Conservation (phyloP, 2,113 vertebrate genomes). For the Bubo scandiacus region DNA sequence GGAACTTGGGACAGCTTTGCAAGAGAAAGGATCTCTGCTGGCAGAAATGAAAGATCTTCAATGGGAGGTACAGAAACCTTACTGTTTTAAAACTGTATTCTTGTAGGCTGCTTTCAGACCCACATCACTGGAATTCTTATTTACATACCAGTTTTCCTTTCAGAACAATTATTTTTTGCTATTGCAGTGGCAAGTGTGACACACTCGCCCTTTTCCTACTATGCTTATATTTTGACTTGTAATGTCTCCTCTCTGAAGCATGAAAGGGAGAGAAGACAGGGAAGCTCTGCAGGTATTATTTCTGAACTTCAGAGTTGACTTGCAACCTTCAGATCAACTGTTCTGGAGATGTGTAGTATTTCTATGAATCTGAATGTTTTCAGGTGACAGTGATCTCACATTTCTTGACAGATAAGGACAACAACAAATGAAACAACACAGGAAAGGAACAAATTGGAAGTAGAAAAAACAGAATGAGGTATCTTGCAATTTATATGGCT, state of each 20-base stretch:
- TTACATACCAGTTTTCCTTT: not conserved
- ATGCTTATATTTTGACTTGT: not conserved
- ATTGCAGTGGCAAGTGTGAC: not conserved
- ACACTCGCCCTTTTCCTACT: not conserved
- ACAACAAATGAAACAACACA: conserved; percentile 41
- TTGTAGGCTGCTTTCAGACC: not conserved
- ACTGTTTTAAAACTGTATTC: not conserved
- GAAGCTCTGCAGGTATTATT: not conserved
- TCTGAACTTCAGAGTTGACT: conserved; percentile 12
- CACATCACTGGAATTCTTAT: not conserved
- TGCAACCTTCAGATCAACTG: not conserved
- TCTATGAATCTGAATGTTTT: not conserved
- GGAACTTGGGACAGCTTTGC: conserved; percentile 53
- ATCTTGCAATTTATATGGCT: not conserved
- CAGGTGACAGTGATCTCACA: not conserved
- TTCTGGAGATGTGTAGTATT: not conserved
- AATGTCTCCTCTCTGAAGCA: not conserved
- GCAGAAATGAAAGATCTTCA: conserved; percentile 61
- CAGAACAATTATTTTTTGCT: not conserved
- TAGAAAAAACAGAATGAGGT: conserved; percentile 72
- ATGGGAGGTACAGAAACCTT: conserved; percentile 28
- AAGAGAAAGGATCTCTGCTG: conserved; percentile 49
- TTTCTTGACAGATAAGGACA: conserved; percentile 54
- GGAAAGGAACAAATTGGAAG: conserved; percentile 66
- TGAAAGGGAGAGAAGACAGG: not conserved